Conservation (phyloP, 2,888 invertebrate species). For the Polydrusus pterygomalis region DNA sequence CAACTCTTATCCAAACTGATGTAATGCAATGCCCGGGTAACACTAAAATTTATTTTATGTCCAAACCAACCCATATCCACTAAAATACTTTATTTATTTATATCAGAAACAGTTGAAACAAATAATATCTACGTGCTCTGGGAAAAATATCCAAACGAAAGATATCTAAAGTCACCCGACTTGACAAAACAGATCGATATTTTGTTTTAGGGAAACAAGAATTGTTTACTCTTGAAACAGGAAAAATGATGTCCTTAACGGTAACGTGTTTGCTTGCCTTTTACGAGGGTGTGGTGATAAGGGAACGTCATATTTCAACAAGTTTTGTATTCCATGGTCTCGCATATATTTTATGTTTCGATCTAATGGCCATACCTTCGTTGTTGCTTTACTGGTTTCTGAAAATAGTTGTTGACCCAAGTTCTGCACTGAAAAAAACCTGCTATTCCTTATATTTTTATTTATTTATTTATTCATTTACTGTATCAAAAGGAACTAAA, state of each 20-base stretch:
- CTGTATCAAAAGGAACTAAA: too few species aligned
- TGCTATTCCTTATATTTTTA: too few species aligned
- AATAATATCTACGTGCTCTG: neutral
- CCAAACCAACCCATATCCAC: neutral
- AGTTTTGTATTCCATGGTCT: conserved; percentile 35
- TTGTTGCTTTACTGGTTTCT: too few species aligned
- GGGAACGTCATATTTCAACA: conserved; percentile 38
- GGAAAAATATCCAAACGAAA: conserved; percentile 6
- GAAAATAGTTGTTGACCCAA: too few species aligned
- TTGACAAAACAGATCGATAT: conserved; percentile 39
- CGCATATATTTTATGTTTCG: too few species aligned
- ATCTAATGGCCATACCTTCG: too few species aligned
- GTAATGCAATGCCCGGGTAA: too few species aligned
- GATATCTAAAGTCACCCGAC: conserved; percentile 15
- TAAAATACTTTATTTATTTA: neutral
- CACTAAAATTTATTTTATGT: neutral
- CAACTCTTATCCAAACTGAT: too few species aligned
- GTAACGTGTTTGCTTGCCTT: conserved; percentile 40
- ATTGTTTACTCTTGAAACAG: conserved; percentile 42
- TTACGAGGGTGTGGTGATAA: conserved; percentile 43
- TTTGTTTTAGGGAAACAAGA: conserved; percentile 23
- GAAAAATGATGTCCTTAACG: conserved; percentile 44
- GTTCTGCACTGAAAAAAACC: too few species aligned
- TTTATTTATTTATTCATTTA: too few species aligned
- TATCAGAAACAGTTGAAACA: neutral